Conservation (phyloP, 2,888 invertebrate genomes). For the Luperina nickerlii region DNA sequence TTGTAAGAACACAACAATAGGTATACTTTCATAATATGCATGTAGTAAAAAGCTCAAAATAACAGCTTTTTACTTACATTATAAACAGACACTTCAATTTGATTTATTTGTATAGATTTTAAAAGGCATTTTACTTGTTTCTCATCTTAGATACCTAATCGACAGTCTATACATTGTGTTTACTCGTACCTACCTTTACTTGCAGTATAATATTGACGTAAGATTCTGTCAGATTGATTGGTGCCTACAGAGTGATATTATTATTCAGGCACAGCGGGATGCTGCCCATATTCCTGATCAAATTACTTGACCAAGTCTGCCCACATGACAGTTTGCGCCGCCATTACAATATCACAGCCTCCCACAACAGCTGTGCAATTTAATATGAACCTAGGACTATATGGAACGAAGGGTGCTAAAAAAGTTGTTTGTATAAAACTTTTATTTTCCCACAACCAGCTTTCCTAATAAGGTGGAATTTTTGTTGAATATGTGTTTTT, state of each 20-base stretch:
- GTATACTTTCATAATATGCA: too few relatives aligned
- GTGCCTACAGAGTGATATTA: conserved; percentile 19
- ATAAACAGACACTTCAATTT: neutral
- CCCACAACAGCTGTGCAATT: conserved; percentile 56
- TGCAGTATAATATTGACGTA: conserved; percentile 20
- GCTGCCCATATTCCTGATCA: conserved; percentile 36
- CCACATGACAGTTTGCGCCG: conserved; percentile 47
- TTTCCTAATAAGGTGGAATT: neutral
- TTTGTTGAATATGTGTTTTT: conserved; percentile 4
- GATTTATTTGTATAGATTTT: neutral
- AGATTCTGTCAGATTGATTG: conserved; percentile 21
- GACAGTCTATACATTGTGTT: too few relatives aligned
- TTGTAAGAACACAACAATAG: too few relatives aligned
- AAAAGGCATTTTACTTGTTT: neutral
- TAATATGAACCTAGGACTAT: conserved; percentile 42
- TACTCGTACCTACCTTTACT: neutral
- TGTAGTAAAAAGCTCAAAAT: too few relatives aligned
- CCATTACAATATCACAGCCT: conserved; percentile 45
- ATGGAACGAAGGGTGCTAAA: conserved; percentile 5
- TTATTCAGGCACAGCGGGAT: conserved; percentile 23
- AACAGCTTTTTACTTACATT: too few relatives aligned
- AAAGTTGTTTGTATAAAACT: conserved; percentile 22
- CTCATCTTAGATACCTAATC: neutral
- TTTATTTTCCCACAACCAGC: conserved; percentile 8
- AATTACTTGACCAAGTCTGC: conserved; percentile 43